phyloP scores from a whole-genome alignment of 2,113 vertebrate species.

The Dipodomys stephensi region DNA sequence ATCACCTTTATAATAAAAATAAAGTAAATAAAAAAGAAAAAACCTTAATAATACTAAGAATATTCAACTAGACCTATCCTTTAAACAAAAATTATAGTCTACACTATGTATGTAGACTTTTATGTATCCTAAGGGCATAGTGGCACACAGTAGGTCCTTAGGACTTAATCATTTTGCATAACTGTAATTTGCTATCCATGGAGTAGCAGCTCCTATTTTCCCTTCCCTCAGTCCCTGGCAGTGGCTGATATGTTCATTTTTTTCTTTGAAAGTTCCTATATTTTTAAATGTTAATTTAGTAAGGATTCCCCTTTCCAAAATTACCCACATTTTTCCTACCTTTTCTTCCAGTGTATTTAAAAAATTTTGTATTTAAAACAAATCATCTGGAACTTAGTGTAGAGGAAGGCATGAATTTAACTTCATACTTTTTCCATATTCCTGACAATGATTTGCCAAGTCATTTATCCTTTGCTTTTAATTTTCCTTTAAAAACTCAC shows the following conservation, averaged over 20 bases:
- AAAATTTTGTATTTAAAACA: slow-evolving; percentile 13
- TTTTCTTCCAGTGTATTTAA: slow-evolving; percentile 38
- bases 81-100: background rate
- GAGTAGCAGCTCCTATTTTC: too few species aligned
- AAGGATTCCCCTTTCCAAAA: slow-evolving; percentile 9
- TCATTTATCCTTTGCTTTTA: slow-evolving; percentile 39
- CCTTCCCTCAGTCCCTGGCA: background rate
- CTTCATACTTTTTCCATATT: slow-evolving; percentile 26
- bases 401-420: slow-evolving; percentile 16
- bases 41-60: background rate
- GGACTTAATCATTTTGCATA: background rate
- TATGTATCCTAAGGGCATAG: background rate
- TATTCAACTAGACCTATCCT: background rate
- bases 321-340: background rate
- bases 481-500: slow-evolving; percentile 15
- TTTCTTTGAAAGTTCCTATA: slow-evolving; percentile 33
- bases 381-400: slow-evolving; percentile 25
- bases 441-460: slow-evolving; percentile 21
- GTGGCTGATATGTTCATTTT: background rate
- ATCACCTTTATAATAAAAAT: too few species aligned
- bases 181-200: background rate
- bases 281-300: slow-evolving; percentile 40
- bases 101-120: background rate
- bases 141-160: background rate
- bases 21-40: background rate